Evolutionary conservation across 2,113 vertebrate genomes (phyloP), one percentile per base, ranked within the genome.

Genomic region (Miniopterus natalensis): DNA sequence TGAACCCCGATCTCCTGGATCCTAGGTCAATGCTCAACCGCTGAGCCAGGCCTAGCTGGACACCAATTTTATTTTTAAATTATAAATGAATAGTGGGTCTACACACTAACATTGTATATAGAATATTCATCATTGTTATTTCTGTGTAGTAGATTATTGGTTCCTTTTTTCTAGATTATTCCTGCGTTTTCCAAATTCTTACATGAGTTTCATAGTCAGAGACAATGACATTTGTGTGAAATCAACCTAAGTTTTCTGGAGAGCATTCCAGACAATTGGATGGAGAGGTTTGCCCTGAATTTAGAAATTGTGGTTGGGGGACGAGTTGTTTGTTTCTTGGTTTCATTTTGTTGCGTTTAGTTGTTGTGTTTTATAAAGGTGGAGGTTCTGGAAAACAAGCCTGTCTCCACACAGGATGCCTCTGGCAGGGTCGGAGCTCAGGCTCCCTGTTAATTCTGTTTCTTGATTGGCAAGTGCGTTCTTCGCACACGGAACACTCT

Each of bases 361-460:
- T 51, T 6, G 78, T 11, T 25, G 27, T n/a, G 8, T 65, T 93
- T 68, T 68, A 3, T 66, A 25, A 77, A 25, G 27, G 61, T 2
- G 6, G 45, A 57, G 53, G n/a, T 45, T 61, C 25, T 83, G 3
- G 45, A 68, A 70, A 68, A 3, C 36, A 53, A 40, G 18, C 27
- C 23, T n/a, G 0, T n/a, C 11, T 79, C 61, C 31, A 7, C 61
- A 17, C n/a, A 0, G 29, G 74, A 12, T 8, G 66, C 9, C 0
- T 12, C 1, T 5, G 0, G 12, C 36, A 10, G 59, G 21, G 8
- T 8, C 42, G 31, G 49, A 45, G n/a, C 66, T 21, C 2, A 1
- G 11, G n/a, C 11, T 1, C 12, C 25, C 42, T 27, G 4, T 31
- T 27, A 2, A 7, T 11, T 1, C 18, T 18, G 2, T 8, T 66